Base-by-base conservation (phyloP, 2,888 invertebrate genomes). In the Subacronicta megacephala region DNA sequence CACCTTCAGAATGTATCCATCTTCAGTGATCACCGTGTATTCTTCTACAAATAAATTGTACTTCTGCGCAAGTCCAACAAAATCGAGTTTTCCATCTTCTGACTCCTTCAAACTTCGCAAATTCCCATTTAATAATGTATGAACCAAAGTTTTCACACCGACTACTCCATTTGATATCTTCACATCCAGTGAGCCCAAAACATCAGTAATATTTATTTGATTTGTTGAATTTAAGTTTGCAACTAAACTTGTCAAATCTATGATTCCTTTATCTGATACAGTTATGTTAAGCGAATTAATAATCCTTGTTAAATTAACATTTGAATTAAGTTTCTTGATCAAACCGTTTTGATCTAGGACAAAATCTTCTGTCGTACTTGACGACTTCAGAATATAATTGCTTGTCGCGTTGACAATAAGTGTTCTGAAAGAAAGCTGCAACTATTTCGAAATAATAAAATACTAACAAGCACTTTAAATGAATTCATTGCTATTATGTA, bases 11-110 rank as follows among this genome's bases (percentile, higher is more conserved):
- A 65, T 43, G 12, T 40, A 60, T 35, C 68, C 68, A 7, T 71
- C 72, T 23, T 51, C 41, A 10, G 72, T 68, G 7, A 7, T 65
- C 17, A 71, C 55, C 5, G 45, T 20, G 40, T 64, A 64, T 49
- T 23, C 20, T 37, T 49, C 7, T 18, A 35, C 51, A 3, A 29
- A 9, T 0, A 26, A 9, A 7, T 17, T 31, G 26, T 65, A 51
- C 26, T 71, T 71, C 17, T 26, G 7, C 6, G 53, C 38, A 15
- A 61, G 51, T 42, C 18, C 67, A 5, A 20, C 43, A 18, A 71
- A 64, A 23, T 57, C 43, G 0, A 52, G 36, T 7, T 16, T 13
- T 3, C 41, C 61, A 20, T 57, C 47, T 37, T 50, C 29, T 26
- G 62, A 23, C 6, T 17, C 36, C 0, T 36, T 7, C 12, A 16